Base-by-base conservation (phyloP, 1,140 invertebrate species). In the Ceratitis capitata region DNA sequence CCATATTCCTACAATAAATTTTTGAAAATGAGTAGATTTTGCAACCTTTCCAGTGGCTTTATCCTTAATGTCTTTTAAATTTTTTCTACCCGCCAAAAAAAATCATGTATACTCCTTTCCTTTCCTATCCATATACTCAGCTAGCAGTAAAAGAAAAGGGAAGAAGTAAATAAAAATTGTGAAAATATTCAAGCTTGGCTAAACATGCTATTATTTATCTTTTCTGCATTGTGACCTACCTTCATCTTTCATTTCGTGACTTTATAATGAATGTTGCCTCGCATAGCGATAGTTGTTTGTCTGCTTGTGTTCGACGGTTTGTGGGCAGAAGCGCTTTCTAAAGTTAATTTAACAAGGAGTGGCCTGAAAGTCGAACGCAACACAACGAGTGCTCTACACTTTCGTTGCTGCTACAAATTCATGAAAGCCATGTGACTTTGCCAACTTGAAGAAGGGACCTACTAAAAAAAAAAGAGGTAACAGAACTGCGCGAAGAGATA, bases 261-360 rank as follows among this genome's bases (percentile, higher is more conserved):
- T 49, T 51, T 45, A 51, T 53, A 83, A 83, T 83, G 1, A 83
- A 83, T 83, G 29, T 83, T 83, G n/a, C n/a, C n/a, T 53, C 16
- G 14, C 14, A 35, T 29, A 32, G 39, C 51, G 35, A 53, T 61
- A 32, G 1, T 29, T 49, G 14, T 14, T 9, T 49, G 14, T 32
- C 23, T 61, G 3, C 10, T 12, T 69, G 14, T 39, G 32, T 32
- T 9, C 51, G 51, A 3, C 51, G n/a, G n/a, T n/a, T n/a, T n/a
- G n/a, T n/a, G n/a, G n/a, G n/a, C n/a, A n/a, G n/a, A n/a, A n/a
- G n/a, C n/a, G n/a, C n/a, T n/a, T n/a, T n/a, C n/a, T n/a, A 82
- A 35, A 49, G 82, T 45, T 83, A 49, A 83, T 83, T 83, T 83
- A 83, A 45, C 49, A 51, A 53, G 82, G 82, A 53, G 82, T 83